Conservation (phyloP, 2,888 invertebrate genomes). For the Agriotes lineatus region DNA sequence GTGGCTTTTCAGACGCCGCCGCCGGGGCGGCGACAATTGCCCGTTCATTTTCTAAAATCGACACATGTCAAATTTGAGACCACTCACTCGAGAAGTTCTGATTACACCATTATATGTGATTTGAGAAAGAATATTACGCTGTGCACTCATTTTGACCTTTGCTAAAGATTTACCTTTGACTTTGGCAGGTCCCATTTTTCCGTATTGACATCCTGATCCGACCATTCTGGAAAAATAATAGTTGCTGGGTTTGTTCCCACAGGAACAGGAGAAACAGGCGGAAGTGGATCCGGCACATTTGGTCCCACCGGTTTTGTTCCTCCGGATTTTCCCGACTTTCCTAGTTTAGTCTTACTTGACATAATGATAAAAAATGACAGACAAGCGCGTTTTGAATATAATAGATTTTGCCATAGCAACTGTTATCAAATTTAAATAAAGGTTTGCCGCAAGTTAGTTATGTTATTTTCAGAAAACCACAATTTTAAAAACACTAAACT, state of each 20-base stretch:
- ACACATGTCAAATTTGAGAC: too few relatives aligned
- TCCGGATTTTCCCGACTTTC: conserved; percentile 25
- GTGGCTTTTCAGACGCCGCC: too few relatives aligned
- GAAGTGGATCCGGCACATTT: conserved; percentile 23
- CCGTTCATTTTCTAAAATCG: too few relatives aligned
- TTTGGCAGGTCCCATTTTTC: conserved; percentile 58
- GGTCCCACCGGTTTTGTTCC: neutral
- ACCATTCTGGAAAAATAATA: conserved; percentile 58
- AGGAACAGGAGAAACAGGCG: conserved; percentile 25
- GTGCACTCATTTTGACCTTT: too few relatives aligned
- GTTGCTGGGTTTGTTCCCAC: conserved; percentile 26
- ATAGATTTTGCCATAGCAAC: too few relatives aligned
- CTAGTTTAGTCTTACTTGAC: conserved; percentile 10
- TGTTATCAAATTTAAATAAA: neutral
- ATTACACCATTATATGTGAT: too few relatives aligned
- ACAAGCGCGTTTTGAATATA: neutral
- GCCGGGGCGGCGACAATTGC: too few relatives aligned
- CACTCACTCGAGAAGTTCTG: too few relatives aligned
- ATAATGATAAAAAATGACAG: neutral
- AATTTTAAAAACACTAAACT: too few relatives aligned
- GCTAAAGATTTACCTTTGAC: conserved; percentile 36
- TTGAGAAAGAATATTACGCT: too few relatives aligned
- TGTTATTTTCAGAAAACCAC: too few relatives aligned
- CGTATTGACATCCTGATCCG: conserved; percentile 56
- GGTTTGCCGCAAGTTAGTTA: too few relatives aligned